Evolutionary conservation across 2,797 vertebrate genomes (phyloP).

Genomic region (Poeciliopsis gracilis): DNA sequence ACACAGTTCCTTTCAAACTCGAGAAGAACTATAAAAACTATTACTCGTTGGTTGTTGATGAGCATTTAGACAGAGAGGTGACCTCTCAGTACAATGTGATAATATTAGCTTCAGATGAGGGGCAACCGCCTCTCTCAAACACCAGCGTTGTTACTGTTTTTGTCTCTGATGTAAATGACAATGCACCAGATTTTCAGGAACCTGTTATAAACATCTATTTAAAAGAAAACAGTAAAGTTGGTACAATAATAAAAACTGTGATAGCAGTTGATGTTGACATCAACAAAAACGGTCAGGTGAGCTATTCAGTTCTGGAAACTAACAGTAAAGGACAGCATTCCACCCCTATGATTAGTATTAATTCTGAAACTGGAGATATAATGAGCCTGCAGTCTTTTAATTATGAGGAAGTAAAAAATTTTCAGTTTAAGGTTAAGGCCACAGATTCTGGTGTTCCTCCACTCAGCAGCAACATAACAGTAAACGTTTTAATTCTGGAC

Average conservation of each 20-base stretch:
- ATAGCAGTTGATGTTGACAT: conserved; percentile 61
- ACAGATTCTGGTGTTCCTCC: conserved; percentile 56
- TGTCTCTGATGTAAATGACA: conserved; percentile 72
- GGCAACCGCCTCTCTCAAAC: conserved; percentile 57
- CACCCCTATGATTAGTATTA: conserved; percentile 83
- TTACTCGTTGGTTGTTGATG: conserved; percentile 69
- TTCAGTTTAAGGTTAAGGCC: conserved; percentile 62
- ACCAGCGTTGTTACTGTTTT: conserved; percentile 50
- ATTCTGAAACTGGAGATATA: conserved; percentile 67
- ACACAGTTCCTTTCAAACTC: conserved; percentile 65
- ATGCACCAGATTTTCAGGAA: conserved; percentile 58
- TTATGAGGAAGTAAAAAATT: conserved; percentile 63
- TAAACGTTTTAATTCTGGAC: conserved; percentile 3
- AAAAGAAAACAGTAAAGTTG: conserved; percentile 65
- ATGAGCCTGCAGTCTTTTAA: conserved; percentile 65
- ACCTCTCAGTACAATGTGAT: conserved; percentile 61
- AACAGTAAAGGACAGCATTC: conserved; percentile 27
- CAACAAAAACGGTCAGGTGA: conserved; percentile 60
- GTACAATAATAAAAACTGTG: conserved; percentile 51
- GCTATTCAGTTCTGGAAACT: conserved; percentile 29
- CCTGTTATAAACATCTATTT: conserved; percentile 45
- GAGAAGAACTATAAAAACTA: conserved; percentile 71
- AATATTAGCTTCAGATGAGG: conserved; percentile 64
- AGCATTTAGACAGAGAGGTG: conserved; percentile 64
- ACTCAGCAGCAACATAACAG: accelerated